Evolutionary conservation across 37 sponge, comb jelly and placozoan genomes (phyloP), one percentile per base, ranked within the genome.

Genomic region (Halisarca cf. caerulea): DNA sequence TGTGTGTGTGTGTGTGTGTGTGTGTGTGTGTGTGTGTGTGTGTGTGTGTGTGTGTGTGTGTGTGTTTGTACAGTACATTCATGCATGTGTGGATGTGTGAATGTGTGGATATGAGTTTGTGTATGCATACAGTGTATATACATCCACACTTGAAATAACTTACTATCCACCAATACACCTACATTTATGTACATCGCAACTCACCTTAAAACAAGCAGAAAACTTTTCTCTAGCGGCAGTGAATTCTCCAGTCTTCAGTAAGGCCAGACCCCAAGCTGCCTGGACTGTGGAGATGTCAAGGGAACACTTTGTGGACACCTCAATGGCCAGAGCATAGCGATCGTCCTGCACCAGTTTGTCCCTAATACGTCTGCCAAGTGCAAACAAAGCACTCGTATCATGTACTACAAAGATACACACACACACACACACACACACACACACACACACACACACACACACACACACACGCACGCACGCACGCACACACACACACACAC

Each of bases 221-320:
- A 99, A 84, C 80, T 95, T 96, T 24, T 91, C 92, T 44, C 97
- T 92, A 45, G 99, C 99, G 0, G 57, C 84, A 0, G 80, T n/a
- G 44, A 92, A 96, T 58, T 94, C 84, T 40, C 99, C 99, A 33
- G 82, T 81, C 61, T 87, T 88, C 34, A 99, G 86, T 40, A 90
- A 93, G 25, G 92, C 90, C 86, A 95, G 83, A 15, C 95, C 99
- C 99, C 99, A 99, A 6, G 95, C 83, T 3, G 81, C 54, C 94
- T 94, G 93, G 23, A 99, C 95, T 0, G 84, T 62, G 28, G 34
- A 57, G 0, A 93, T 89, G 84, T 99, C 99, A 74, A 97, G 84
- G 61, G 86, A 59, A 60, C 95, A 95, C 78, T 97, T 97, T 59
- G 98, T 97, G 45, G 93, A 92, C 18, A 95, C 87, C 78, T 97